phyloP scores from a whole-genome alignment of 2,888 invertebrate species.

The Drymonia ruficornis region DNA sequence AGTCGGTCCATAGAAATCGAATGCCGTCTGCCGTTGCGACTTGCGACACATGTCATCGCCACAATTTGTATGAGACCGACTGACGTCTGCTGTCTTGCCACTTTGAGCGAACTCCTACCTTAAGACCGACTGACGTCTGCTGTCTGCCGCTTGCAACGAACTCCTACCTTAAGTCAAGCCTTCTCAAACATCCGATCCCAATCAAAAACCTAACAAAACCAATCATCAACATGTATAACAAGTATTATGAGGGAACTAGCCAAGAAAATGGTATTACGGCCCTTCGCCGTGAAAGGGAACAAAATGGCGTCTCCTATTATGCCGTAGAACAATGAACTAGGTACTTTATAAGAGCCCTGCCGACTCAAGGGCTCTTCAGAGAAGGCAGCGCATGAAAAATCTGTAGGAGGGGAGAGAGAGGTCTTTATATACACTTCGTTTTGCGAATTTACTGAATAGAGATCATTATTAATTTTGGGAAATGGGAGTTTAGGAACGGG shows the following conservation, averaged over 20 bases:
- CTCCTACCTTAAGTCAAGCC: too few species aligned
- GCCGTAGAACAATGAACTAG: slow-evolving; percentile 55
- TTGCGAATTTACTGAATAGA: slow-evolving; percentile 15
- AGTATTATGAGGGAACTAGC: slow-evolving; percentile 43
- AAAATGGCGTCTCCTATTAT: slow-evolving; percentile 54
- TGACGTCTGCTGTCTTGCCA: too few species aligned
- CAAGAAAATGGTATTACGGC: slow-evolving; percentile 47
- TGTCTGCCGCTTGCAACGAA: too few species aligned
- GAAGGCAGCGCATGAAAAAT: slow-evolving; percentile 41
- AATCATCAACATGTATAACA: slow-evolving; percentile 32
- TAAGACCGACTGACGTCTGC: too few species aligned
- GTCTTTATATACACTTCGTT: slow-evolving; percentile 27
- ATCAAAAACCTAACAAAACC: slow-evolving; percentile 18
- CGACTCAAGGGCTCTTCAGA: slow-evolving; percentile 32
- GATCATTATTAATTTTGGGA: neutral
- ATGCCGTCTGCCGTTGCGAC: too few species aligned
- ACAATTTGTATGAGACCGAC: too few species aligned
- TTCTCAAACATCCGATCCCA: slow-evolving; percentile 20
- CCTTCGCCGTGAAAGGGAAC: slow-evolving; percentile 15
- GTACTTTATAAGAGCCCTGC: slow-evolving; percentile 36
- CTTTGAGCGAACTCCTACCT: too few species aligned
- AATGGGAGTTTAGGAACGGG: neutral
- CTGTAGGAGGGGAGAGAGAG: slow-evolving; percentile 31
- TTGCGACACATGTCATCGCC: too few species aligned
- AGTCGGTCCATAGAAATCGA: too few species aligned